These are phyloP conservation scores for Clunio marinus DNA, from an alignment of 2,888 invertebrate genomes.

Conservation along the genomic window DNA sequence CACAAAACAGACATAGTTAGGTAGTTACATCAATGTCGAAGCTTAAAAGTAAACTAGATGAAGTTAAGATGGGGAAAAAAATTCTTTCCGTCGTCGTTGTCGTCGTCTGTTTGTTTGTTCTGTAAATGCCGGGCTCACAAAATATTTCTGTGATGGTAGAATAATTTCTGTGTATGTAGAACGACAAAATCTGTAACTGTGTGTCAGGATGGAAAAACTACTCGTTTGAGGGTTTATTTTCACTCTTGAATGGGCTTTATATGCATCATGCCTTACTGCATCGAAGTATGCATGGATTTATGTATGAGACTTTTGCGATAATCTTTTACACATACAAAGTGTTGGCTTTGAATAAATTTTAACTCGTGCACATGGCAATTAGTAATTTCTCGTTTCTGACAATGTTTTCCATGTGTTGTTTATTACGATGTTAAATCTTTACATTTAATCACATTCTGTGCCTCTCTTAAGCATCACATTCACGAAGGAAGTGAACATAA, in stretches of 20 bases:
- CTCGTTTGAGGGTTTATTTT: neutral
- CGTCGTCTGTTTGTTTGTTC: neutral
- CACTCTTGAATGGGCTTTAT: neutral
- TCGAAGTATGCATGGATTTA: no score
- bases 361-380: neutral
- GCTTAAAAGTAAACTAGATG: constrained; percentile 20
- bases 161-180: neutral
- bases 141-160: neutral
- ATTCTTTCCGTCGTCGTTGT: neutral
- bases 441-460: neutral
- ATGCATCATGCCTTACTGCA: neutral
- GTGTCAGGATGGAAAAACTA: neutral
- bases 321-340: neutral
- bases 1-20: neutral
- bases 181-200: neutral
- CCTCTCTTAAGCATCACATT: neutral
- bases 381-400: neutral
- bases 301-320: constrained; percentile 14
- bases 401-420: no score
- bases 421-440: no score
- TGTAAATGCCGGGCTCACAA: constrained; percentile 11
- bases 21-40: constrained; percentile 5
- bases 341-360: neutral
- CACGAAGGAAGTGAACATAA: neutral
- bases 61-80: neutral